Evolutionary conservation across 2,888 invertebrate species (phyloP).

Genomic region (Temnothorax unifasciatus): DNA sequence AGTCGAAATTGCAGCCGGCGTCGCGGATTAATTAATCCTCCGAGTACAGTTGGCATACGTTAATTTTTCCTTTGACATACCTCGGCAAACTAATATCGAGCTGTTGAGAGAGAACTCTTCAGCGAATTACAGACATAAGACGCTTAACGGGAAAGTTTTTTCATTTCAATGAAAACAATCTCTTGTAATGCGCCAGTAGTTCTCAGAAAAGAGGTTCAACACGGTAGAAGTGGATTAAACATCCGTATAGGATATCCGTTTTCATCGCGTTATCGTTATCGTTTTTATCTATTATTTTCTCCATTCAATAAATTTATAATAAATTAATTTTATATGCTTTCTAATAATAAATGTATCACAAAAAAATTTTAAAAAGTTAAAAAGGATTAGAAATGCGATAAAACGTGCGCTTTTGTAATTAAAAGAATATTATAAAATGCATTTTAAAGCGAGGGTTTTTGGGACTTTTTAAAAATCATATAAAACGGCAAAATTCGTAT

Average conservation of each 20-base stretch:
- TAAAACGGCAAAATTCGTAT: background rate
- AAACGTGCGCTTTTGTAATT: constrained; percentile 2
- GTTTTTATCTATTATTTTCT: background rate
- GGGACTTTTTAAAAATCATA: background rate
- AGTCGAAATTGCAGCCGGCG: constrained; percentile 31
- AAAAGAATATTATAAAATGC: constrained; percentile 14
- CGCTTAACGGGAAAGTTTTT: constrained; percentile 53
- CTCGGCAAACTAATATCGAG: constrained; percentile 45
- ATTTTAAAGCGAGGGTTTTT: constrained; percentile 4
- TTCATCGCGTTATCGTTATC: background rate
- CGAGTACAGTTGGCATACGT: constrained; percentile 32
- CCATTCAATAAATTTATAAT: background rate
- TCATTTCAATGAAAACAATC: constrained; percentile 58
- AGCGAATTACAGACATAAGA: constrained; percentile 46
- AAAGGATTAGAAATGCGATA: background rate
- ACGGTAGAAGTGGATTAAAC: constrained; percentile 6
- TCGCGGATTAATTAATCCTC: constrained; percentile 36
- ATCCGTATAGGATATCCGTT: constrained; percentile 11
- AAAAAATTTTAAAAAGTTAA: background rate
- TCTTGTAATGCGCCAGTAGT: constrained; percentile 28
- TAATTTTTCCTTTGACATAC: constrained; percentile 41
- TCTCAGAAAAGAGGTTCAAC: constrained; percentile 23
- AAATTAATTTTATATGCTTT: background rate
- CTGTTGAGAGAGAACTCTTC: constrained; percentile 14
- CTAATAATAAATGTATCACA: background rate